A percentile compares a stretch with the other conserved stretches of the same genome.
These are phyloP conservation scores for Myoxocephalus aenaeus DNA, from an alignment of 2,797 vertebrate genomes.

Conservation along the genomic window DNA sequence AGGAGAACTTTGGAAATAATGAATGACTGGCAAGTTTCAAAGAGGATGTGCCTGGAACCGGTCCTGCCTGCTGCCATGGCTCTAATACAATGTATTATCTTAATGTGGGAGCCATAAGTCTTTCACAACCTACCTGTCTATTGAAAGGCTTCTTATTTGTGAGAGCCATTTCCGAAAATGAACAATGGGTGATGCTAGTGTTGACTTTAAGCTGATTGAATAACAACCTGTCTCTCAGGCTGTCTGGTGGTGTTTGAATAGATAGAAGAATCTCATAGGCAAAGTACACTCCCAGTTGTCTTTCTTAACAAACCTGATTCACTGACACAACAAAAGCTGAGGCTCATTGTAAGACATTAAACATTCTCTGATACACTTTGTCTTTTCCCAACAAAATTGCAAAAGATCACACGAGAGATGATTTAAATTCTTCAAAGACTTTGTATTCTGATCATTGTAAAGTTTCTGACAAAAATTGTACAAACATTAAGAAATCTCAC, in stretches of 20 bases:
- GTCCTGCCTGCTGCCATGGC: too few relatives aligned
- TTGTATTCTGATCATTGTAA: constrained; percentile 34
- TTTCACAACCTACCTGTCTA: not conserved
- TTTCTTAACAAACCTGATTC: not conserved
- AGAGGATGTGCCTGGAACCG: too few relatives aligned
- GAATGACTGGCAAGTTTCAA: too few relatives aligned
- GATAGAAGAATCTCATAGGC: not conserved
- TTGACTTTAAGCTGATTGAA: not conserved
- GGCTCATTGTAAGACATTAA: not conserved
- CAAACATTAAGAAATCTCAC: not conserved
- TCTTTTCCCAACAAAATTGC: not conserved
- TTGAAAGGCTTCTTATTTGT: not conserved
- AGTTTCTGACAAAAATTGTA: constrained; percentile 11
- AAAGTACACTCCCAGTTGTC: not conserved
- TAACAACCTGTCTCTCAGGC: not conserved
- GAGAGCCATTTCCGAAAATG: not conserved
- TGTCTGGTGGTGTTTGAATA: not conserved
- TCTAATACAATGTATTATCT: not conserved
- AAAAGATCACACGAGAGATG: constrained; percentile 20
- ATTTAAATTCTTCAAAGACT: not conserved
- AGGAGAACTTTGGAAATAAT: not conserved
- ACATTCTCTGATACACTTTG: not conserved
- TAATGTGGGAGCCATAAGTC: not conserved
- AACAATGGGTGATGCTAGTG: not conserved
- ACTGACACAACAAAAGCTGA: not conserved